Conservation (phyloP, 2,113 vertebrate genomes). For the Myxocyprinus asiaticus region DNA sequence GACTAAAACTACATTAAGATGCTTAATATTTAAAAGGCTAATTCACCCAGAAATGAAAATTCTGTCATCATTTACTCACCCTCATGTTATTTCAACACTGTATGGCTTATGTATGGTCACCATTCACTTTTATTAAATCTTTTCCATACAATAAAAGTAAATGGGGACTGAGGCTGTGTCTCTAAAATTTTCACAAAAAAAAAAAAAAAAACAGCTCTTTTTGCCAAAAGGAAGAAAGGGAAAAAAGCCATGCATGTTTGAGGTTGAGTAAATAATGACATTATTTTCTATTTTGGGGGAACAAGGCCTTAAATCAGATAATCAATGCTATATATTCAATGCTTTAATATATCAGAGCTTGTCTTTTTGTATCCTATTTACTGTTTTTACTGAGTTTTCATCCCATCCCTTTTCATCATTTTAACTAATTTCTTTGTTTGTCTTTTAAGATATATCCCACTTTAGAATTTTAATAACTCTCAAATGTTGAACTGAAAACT, state of each 20-base stretch:
- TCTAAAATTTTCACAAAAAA: too few relatives aligned
- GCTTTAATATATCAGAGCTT: neutral
- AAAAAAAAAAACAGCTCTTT: too few relatives aligned
- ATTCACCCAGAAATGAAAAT: neutral
- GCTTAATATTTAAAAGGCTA: conserved; percentile 19
- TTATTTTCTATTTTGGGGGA: neutral
- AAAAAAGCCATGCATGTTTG: too few relatives aligned
- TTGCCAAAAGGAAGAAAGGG: too few relatives aligned
- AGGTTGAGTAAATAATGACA: neutral
- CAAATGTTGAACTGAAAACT: conserved; percentile 16
- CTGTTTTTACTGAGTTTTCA: conserved; percentile 3
- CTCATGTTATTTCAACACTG: neutral
- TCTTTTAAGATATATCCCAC: neutral
- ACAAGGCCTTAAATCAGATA: conserved; percentile 19
- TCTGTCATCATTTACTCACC: neutral
- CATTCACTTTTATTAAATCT: too few relatives aligned
- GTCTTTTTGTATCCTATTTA: conserved; percentile 12
- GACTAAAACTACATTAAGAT: conserved; percentile 7
- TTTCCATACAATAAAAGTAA: too few relatives aligned
- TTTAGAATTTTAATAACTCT: neutral
- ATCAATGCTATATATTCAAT: neutral
- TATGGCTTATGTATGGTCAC: too few relatives aligned
- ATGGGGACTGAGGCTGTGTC: too few relatives aligned
- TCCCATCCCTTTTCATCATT: too few relatives aligned
- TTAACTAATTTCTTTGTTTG: neutral